Evolutionary conservation across 2,888 invertebrate species (phyloP).

Genomic region (Hybos culiciformis): DNA sequence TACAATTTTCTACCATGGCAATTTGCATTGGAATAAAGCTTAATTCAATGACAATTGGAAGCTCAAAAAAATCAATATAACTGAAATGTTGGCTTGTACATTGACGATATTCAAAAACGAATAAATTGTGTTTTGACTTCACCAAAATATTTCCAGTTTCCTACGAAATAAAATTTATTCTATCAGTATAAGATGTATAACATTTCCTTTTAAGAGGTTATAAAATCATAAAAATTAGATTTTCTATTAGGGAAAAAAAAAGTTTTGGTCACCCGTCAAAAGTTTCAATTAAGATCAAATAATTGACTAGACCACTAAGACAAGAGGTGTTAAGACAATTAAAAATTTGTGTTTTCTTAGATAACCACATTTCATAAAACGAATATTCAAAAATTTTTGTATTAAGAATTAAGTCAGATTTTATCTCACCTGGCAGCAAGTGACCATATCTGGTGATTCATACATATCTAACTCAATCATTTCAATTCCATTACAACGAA

Average conservation of each 20-base stretch:
- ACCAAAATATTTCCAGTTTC: constrained; percentile 31
- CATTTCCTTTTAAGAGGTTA: neutral
- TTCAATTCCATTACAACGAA: constrained; percentile 48
- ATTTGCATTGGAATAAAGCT: constrained; percentile 47
- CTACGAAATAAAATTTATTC: constrained; percentile 11
- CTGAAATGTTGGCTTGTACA: constrained; percentile 52
- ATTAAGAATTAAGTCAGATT: neutral
- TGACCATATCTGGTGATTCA: constrained; percentile 43
- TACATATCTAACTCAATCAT: constrained; percentile 60
- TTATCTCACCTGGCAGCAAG: constrained; percentile 44
- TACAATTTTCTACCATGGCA: constrained; percentile 51
- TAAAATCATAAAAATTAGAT: too few species aligned
- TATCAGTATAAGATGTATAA: neutral
- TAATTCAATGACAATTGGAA: constrained; percentile 49
- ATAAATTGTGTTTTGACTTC: constrained; percentile 31
- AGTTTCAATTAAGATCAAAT: too few species aligned
- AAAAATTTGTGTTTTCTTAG: too few species aligned
- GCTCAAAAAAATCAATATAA: constrained; percentile 55
- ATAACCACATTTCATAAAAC: too few species aligned
- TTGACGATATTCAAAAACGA: constrained; percentile 45
- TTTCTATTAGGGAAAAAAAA: too few species aligned
- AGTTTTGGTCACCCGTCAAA: too few species aligned
- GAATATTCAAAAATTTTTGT: neutral
- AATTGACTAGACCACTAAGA: too few species aligned
- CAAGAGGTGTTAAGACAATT: too few species aligned